Evolutionary conservation across 2,888 invertebrate genomes (phyloP), one percentile per base, ranked within the genome.

Genomic region (Chymomyza fuscimana): DNA sequence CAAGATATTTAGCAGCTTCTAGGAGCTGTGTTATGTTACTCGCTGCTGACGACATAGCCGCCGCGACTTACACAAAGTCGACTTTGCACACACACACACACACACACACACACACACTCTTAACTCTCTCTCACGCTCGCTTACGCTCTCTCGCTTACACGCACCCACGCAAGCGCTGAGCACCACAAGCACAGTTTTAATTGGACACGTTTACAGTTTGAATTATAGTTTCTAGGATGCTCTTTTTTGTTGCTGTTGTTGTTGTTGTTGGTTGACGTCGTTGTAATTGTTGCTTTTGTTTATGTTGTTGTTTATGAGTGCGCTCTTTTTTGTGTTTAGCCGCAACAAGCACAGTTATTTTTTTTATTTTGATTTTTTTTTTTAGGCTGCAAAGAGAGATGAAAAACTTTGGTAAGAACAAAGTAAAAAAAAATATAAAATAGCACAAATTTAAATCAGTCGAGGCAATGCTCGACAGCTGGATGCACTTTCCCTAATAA

Each of bases 1-100:
- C 92, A 84, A 92, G 65, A 78, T 69, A 91, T 65, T 88, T 78
- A 87, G 92, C 92, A 86, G 92, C 92, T 82, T 88, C 76, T 63
- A 91, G 77, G 76, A 92, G 89, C 78, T 84, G 76, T 71, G 84
- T 86, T 76, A 92, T 82, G 83, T 76, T 73, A 69, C 54, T 70
- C 72, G 84, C 85, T 77, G 75, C 78, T 22, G 16, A 7, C 80
- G 87, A 86, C 91, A 91, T 91, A 88, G 86, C 90, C 80, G 81
- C 46, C 63, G 46, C 58, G 40, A 51, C 67, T 61, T 46, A 15
- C 12, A 54, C 62, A 16, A 16, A 54, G 54, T n/a, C 54, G 54
- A 79, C 40, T 46, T 46, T 32, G 16, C 50, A 63, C 63, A 50
- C 69, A 72, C 71, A 50, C 76, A 62, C 76, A 63, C 78, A 61